Evolutionary conservation across 2,113 vertebrate genomes (phyloP).

Genomic region (Copsychus sechellarum): DNA sequence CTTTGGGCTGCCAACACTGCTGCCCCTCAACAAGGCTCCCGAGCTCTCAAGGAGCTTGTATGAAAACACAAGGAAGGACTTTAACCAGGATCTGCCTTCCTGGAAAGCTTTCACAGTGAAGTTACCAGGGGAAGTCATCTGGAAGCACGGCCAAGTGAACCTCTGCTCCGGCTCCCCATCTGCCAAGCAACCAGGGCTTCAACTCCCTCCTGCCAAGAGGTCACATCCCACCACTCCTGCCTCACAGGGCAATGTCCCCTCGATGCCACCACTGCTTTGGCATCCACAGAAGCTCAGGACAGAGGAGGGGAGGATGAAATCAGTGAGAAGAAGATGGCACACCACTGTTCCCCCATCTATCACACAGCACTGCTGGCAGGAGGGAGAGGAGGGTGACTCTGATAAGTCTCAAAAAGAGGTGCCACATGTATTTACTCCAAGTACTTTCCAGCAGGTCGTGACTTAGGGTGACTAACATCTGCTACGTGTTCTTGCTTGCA

Average conservation of each 20-base stretch:
- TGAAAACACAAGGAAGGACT: neutral
- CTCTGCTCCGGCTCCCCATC: rapidly evolving
- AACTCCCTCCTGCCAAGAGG: neutral
- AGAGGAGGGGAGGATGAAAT: neutral
- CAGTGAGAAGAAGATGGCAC: neutral
- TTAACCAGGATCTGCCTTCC: neutral
- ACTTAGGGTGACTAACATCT: neutral
- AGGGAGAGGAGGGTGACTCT: neutral
- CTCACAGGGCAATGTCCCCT: rapidly evolving
- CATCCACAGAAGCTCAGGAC: neutral
- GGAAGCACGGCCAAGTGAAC: neutral
- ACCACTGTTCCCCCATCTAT: rapidly evolving
- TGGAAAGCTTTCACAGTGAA: neutral
- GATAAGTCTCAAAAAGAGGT: neutral
- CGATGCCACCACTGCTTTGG: neutral
- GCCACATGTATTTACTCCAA: neutral
- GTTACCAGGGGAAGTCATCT: neutral
- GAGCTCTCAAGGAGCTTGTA: neutral
- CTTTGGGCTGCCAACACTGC: neutral
- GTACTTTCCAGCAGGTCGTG: neutral
- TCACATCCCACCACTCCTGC: neutral
- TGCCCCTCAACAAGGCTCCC: neutral
- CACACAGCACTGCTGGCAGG: neutral
- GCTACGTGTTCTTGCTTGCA: neutral
- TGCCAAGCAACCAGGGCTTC: neutral